These are phyloP conservation scores for Alouatta palliata DNA, from an alignment of 2,113 vertebrate genomes.

Conservation along the genomic window DNA sequence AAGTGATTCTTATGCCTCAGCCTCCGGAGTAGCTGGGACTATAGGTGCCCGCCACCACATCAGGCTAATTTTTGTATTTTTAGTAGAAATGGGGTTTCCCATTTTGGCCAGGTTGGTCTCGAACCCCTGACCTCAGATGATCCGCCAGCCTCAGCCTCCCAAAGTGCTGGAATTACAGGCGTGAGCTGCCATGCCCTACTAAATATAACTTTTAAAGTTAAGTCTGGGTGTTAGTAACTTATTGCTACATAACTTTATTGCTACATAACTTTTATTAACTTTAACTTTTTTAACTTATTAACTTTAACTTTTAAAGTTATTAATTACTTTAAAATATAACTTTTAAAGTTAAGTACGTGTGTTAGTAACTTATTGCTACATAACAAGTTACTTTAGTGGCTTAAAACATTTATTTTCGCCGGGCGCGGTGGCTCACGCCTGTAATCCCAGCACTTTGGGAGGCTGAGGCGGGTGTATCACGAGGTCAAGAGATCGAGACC, in stretches of 20 bases:
- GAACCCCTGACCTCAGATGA: neutral
- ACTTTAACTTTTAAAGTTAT: no score
- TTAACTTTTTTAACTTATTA: no score
- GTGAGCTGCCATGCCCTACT: neutral
- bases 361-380: neutral
- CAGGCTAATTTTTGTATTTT: no score
- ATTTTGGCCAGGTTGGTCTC: neutral
- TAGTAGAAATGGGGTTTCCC: neutral
- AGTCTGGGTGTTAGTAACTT: neutral
- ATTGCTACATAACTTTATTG: neutral
- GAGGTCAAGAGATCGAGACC: no score
- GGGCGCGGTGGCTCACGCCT: no score
- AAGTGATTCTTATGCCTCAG: no score
- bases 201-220: neutral
- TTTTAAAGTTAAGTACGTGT: neutral
- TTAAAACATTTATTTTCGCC: neutral
- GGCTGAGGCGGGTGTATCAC: no score
- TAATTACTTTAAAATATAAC: neutral
- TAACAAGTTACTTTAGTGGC: neutral
- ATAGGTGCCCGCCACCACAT: no score
- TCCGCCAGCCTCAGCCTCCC: neutral
- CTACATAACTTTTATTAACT: neutral
- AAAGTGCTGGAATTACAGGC: neutral
- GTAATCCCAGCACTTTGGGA: no score
- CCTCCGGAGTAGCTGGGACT: no score